Percentiles rank a stretch among this genome's conserved stretches.
phyloP scores from a whole-genome alignment of 1,140 invertebrate species.

The Pseudomyrmex cubaensis region DNA sequence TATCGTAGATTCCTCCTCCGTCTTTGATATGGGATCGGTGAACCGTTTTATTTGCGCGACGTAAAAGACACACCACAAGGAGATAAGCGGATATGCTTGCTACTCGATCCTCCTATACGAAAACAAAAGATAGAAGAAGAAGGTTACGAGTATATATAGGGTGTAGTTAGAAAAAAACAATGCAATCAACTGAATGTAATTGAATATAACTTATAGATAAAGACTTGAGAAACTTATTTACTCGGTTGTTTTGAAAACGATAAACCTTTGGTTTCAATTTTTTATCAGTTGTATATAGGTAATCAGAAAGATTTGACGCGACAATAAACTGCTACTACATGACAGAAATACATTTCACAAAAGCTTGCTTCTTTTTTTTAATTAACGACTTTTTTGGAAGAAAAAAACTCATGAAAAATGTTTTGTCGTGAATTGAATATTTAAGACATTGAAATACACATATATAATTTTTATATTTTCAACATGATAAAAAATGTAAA shows the following conservation, averaged over 20 bases:
- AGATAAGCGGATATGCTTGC: slow-evolving; percentile 47
- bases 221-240: neutral
- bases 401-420: too few relatives aligned
- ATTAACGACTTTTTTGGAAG: neutral
- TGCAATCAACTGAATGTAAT: neutral
- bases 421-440: too few relatives aligned
- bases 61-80: slow-evolving; percentile 30
- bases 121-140: neutral
- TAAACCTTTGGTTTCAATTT: neutral
- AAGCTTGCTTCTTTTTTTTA: neutral
- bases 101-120: slow-evolving; percentile 2
- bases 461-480: too few relatives aligned
- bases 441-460: too few relatives aligned
- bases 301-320: neutral
- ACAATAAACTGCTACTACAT: too few relatives aligned
- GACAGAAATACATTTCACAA: neutral
- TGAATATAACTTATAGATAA: neutral
- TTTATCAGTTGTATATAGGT: slow-evolving; percentile 4
- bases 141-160: neutral
- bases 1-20: slow-evolving; percentile 30
- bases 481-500: too few relatives aligned
- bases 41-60: slow-evolving; percentile 64
- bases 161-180: neutral
- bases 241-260: neutral
- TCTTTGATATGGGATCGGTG: slow-evolving; percentile 41